A percentile compares a stretch with the other conserved stretches of the same genome.
These are phyloP conservation scores for Patiria pectinifera DNA, from an alignment of 53 echinoderm and acorn worm genomes.

Conservation along the genomic window DNA sequence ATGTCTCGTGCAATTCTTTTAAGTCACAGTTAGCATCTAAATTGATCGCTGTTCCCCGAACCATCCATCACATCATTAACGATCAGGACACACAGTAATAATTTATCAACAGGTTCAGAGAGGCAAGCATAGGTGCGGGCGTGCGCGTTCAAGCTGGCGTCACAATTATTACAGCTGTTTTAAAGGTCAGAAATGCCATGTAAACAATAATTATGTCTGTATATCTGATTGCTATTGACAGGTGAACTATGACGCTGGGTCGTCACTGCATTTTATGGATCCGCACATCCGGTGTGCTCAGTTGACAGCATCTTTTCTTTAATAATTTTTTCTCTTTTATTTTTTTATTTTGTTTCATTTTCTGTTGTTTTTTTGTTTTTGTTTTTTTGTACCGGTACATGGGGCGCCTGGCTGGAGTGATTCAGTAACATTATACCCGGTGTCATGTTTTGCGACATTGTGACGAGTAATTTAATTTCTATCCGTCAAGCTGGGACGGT, in stretches of 20 bases:
- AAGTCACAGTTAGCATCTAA: background rate
- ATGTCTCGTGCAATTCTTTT: background rate
- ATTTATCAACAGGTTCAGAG: constrained; percentile 30
- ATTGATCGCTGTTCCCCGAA: background rate
- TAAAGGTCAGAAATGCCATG: constrained; percentile 14
- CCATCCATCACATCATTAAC: background rate
- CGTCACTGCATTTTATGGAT: background rate
- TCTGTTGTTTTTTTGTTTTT: background rate
- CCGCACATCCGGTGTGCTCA: background rate
- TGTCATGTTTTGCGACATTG: background rate
- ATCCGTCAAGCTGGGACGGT: background rate
- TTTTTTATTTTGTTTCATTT: background rate
- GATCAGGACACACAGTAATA: background rate
- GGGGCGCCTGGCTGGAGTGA: background rate
- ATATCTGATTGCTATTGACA: background rate
- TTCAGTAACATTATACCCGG: background rate
- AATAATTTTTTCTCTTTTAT: background rate
- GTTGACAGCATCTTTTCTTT: background rate
- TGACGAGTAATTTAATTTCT: background rate
- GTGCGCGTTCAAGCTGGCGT: background rate
- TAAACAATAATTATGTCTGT: constrained; percentile 9
- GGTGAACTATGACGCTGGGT: background rate
- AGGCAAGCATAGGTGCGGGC: background rate
- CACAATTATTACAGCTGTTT: constrained; percentile 17
- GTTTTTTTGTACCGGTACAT: background rate